Percentiles rank a stretch among this genome's conserved stretches.
Evolutionary conservation across 2,797 vertebrate genomes (phyloP).

Genomic region (Lagocephalus sceleratus): DNA sequence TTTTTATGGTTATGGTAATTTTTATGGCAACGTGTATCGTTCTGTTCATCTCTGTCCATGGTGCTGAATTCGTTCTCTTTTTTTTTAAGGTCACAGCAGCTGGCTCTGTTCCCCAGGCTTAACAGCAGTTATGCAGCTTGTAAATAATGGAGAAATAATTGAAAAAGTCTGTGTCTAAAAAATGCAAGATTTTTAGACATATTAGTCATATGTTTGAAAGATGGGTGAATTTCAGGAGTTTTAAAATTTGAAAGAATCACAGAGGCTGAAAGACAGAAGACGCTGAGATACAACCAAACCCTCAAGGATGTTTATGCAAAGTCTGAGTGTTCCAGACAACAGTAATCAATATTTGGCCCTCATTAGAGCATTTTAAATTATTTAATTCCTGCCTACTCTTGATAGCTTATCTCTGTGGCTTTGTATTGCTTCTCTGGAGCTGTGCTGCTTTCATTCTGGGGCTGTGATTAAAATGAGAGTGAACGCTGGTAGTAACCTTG

Average conservation of each 20-base stretch:
- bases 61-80: slow-evolving; percentile 7
- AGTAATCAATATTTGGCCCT: slow-evolving; percentile 47
- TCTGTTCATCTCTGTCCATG: not conserved
- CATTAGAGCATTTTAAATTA: slow-evolving; percentile 50
- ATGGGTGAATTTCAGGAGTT: not conserved
- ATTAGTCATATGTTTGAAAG: too few relatives aligned
- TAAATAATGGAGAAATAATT: too few relatives aligned
- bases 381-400: slow-evolving; percentile 32
- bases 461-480: slow-evolving; percentile 52
- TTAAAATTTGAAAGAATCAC: not conserved
- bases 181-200: too few relatives aligned
- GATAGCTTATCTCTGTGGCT: slow-evolving; percentile 40
- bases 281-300: slow-evolving; percentile 19
- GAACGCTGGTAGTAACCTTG: slow-evolving; percentile 48
- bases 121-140: too few relatives aligned
- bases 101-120: too few relatives aligned
- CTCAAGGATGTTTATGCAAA: slow-evolving; percentile 24
- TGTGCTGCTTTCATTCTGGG: slow-evolving; percentile 25
- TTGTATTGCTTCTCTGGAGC: slow-evolving; percentile 26
- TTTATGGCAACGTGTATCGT: too few relatives aligned
- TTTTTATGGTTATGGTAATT: too few relatives aligned
- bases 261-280: not conserved
- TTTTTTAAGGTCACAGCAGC: too few relatives aligned
- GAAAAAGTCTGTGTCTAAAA: too few relatives aligned
- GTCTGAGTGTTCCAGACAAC: slow-evolving; percentile 28